Conservation (phyloP, 2,113 vertebrate species). For the Phocoena sinus region DNA sequence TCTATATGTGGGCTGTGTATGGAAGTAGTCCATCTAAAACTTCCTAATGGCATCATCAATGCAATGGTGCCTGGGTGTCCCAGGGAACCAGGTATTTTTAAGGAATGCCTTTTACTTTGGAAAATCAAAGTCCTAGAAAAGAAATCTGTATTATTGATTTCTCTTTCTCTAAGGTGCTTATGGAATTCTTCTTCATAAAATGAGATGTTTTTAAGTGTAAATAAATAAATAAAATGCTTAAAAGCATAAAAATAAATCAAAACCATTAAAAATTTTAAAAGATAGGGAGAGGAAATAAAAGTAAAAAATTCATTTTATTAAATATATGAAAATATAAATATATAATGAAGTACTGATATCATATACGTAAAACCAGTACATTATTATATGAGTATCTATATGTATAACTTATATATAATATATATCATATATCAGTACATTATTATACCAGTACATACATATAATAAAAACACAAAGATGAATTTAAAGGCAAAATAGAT, state of each 20-base stretch:
- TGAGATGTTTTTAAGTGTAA: background rate
- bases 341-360: background rate
- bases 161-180: slow-evolving; percentile 22
- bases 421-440: background rate
- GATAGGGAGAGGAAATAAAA: background rate
- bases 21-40: background rate
- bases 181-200: slow-evolving; percentile 18
- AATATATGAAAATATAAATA: background rate
- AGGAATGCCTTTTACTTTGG: background rate
- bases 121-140: background rate
- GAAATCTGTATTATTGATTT: background rate
- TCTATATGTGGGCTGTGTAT: background rate
- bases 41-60: background rate
- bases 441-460: background rate
- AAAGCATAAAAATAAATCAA: background rate
- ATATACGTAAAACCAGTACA: background rate
- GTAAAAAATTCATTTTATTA: background rate
- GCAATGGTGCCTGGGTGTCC: background rate
- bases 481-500: background rate
- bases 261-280: background rate
- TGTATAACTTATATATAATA: background rate
- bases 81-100: background rate
- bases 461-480: background rate
- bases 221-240: background rate
- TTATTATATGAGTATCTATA: background rate